Percentiles rank a stretch among this genome's conserved stretches.
These are phyloP conservation scores for Brachionus rubens DNA, from an alignment of 1,140 invertebrate species.

Conservation along the genomic window DNA sequence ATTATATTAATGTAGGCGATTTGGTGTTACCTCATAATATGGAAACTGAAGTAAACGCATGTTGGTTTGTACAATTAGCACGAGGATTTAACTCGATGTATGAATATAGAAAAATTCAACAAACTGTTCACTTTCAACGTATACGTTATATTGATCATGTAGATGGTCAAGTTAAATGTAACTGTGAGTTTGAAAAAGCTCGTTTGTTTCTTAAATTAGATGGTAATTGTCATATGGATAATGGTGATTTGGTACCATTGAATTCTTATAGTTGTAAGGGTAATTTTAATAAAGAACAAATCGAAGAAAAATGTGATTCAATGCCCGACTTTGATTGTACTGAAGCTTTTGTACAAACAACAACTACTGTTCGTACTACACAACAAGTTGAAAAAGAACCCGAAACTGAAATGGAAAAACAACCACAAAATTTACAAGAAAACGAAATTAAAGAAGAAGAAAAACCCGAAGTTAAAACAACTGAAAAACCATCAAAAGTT, in stretches of 20 bases:
- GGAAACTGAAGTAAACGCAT: neutral
- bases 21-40: neutral
- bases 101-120: neutral
- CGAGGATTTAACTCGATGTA: neutral
- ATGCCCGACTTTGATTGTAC: neutral
- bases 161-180: neutral
- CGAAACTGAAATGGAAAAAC: too few species aligned
- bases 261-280: neutral
- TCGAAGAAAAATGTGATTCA: neutral
- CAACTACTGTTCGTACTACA: neutral
- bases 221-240: neutral
- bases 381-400: too few species aligned
- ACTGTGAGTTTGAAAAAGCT: neutral
- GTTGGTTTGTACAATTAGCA: conserved; percentile 21
- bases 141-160: neutral
- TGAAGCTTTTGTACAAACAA: neutral
- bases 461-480: too few species aligned
- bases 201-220: conserved; percentile 4
- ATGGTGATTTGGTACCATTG: neutral
- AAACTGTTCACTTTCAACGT: neutral
- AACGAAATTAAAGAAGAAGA: too few species aligned
- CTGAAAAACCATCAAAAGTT: too few species aligned
- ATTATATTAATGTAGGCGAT: neutral
- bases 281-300: neutral
- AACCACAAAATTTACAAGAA: too few species aligned